Evolutionary conservation across 2,888 invertebrate genomes (phyloP), one percentile per base, ranked within the genome.

Genomic region (Rhimphoctona megacephalus): DNA sequence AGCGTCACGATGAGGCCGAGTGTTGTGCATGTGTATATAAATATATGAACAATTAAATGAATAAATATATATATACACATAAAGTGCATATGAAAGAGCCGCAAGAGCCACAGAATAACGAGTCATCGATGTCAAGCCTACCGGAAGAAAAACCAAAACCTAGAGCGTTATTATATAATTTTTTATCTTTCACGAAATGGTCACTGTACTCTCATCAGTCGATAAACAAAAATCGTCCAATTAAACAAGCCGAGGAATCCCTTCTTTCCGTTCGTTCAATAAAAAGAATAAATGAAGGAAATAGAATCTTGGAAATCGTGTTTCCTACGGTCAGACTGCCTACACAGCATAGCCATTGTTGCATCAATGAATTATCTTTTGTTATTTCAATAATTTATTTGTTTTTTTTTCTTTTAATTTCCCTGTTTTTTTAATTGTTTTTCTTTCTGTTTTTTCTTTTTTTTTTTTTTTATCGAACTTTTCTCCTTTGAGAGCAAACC

Each of bases 71-170:
- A 70, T 67, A 39, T 33, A 79, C 33, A 80, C 17, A 72, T 64
- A 19, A 52, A 25, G 72, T n/a, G 69, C 43, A 43, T 52, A 33
- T 69, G 39, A 30, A 61, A 30, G 77, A 88, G 87, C 67, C 88
- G 89, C 87, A 87, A 88, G 85, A 80, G 91, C 93, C 93, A 93
- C 94, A 93, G 94, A 94, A 94, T 94, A 94, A 94, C 93, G 93
- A 92, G 92, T 90, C 89, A 88, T 81, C 82, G 64, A 77, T 57
- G 52, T 78, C 52, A 54, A 54, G 43, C 77, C 77, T 85, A 81
- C 46, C 43, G 46, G 30, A 61, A 46, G 30, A 74, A 39, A 74
- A 74, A 22, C 9, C n/a, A 72, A 49, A 72, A 49, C 57, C 57
- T 67, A 54, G 67, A 52, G 67, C 67, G 52, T 67, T 39, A 52